These are phyloP conservation scores for Callosobruchus maculatus DNA, from an alignment of 2,888 invertebrate species.

Conservation along the genomic window DNA sequence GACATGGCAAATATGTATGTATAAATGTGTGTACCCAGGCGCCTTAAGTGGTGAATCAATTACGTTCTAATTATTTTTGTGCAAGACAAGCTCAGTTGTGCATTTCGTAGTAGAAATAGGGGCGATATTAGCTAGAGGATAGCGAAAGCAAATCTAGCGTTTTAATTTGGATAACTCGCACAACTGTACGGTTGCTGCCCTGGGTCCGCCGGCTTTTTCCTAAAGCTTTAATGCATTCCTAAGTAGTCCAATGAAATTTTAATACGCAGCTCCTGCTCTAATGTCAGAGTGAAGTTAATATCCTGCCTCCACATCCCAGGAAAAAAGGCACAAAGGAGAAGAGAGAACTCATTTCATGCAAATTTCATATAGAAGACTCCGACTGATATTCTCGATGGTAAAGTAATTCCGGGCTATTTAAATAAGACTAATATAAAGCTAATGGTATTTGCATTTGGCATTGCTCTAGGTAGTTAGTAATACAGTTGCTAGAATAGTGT, in stretches of 20 bases:
- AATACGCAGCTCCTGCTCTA: not conserved
- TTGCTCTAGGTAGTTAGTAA: not conserved
- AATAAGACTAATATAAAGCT: constrained; percentile 19
- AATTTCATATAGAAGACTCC: constrained; percentile 15
- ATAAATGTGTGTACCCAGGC: too few species aligned
- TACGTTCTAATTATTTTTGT: too few species aligned
- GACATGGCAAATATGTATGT: too few species aligned
- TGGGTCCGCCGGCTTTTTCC: not conserved
- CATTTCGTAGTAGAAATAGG: too few species aligned
- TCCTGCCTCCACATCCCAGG: constrained; percentile 1
- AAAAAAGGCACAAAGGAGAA: constrained; percentile 2
- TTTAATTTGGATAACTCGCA: not conserved
- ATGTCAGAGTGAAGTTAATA: not conserved
- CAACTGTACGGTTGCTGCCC: not conserved
- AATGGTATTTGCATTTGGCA: constrained; percentile 10
- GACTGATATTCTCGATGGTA: constrained; percentile 11
- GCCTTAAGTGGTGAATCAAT: too few species aligned
- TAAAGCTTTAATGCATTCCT: not conserved
- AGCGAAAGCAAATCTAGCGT: not conserved
- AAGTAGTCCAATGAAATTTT: not conserved
- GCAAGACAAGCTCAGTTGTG: too few species aligned
- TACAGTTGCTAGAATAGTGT: not conserved
- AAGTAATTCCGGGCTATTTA: constrained; percentile 16
- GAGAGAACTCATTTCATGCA: constrained; percentile 13
- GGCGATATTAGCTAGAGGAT: too few species aligned